Evolutionary conservation across 2,888 invertebrate species (phyloP).

Genomic region (Litoditis marina): DNA sequence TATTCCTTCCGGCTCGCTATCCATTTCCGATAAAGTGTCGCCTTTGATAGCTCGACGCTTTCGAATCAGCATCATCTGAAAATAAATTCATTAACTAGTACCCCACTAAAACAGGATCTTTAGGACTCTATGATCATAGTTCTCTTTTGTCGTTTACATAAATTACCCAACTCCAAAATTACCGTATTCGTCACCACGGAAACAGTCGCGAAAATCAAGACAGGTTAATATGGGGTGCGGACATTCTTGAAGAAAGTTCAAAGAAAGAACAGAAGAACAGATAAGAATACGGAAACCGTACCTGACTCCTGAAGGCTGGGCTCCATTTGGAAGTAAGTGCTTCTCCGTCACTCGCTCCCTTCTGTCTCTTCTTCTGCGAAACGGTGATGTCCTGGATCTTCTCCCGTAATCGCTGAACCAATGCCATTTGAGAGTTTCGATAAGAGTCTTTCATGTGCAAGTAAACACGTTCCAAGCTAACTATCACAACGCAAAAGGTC

Average conservation of each 20-base stretch:
- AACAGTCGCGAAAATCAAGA: too few relatives aligned
- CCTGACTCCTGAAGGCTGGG: conserved; percentile 41
- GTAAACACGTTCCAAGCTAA: background rate
- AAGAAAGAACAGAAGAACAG: too few relatives aligned
- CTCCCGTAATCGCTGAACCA: conserved; percentile 41
- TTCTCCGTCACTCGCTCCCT: conserved; percentile 20
- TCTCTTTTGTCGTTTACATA: too few relatives aligned
- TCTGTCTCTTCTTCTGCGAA: conserved; percentile 18
- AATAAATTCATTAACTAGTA: background rate
- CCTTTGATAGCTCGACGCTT: conserved; percentile 37
- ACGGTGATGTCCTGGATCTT: conserved; percentile 30
- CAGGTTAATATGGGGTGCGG: too few relatives aligned
- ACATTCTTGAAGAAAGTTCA: too few relatives aligned
- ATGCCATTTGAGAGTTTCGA: background rate
- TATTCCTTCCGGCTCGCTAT: conserved; percentile 47
- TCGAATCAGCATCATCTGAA: conserved; percentile 31
- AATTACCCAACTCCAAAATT: too few relatives aligned
- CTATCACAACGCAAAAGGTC: background rate
- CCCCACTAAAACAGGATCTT: background rate
- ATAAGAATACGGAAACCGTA: conserved; percentile 7
- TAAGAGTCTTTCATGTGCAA: too few relatives aligned
- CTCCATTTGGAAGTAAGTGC: conserved; percentile 35
- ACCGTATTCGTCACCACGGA: too few relatives aligned
- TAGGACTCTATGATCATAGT: background rate
- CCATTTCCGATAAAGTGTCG: conserved; percentile 45